These are phyloP conservation scores for Cheilosia pagana DNA, from an alignment of 2,888 invertebrate genomes.

Conservation along the genomic window DNA sequence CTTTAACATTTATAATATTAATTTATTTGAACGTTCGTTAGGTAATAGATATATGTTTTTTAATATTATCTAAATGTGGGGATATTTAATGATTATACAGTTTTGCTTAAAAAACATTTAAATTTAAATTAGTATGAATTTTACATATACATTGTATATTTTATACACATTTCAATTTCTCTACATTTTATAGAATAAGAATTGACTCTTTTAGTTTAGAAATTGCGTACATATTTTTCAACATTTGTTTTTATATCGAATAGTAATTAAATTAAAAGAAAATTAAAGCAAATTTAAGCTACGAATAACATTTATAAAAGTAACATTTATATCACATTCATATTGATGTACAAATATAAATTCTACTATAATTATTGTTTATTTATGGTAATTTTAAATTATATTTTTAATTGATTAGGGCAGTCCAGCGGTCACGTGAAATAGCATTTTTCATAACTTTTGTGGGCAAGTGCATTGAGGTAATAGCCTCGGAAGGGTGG, in stretches of 20 bases:
- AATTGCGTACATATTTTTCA: slow-evolving; percentile 81
- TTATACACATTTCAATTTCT: slow-evolving; percentile 77
- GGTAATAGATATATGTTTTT: slow-evolving; percentile 8
- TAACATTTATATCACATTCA: slow-evolving; percentile 60
- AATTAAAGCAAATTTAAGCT: slow-evolving; percentile 57
- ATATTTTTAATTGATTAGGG: no score
- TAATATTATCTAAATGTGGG: slow-evolving; percentile 8
- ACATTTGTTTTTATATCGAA: slow-evolving; percentile 40
- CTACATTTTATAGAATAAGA: slow-evolving; percentile 83
- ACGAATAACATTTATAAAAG: slow-evolving; percentile 31
- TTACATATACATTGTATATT: slow-evolving; percentile 70
- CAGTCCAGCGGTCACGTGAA: no score
- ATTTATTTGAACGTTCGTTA: slow-evolving; percentile 26
- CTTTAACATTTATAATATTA: slow-evolving; percentile 6
- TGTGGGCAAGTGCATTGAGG: no score
- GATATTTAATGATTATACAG: slow-evolving; percentile 34
- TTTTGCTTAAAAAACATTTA: slow-evolving; percentile 38
- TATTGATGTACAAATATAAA: slow-evolving; percentile 52
- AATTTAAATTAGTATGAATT: slow-evolving; percentile 61
- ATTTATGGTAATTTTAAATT: no score
- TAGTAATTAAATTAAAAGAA: slow-evolving; percentile 31
- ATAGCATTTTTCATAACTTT: no score
- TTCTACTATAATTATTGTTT: slow-evolving; percentile 22
- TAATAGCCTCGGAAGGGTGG: no score
- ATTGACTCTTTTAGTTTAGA: slow-evolving; percentile 84